A percentile compares a stretch with the other conserved stretches of the same genome.
phyloP scores from a whole-genome alignment of 2,797 vertebrate genomes.

The Gallinago solitaria region DNA sequence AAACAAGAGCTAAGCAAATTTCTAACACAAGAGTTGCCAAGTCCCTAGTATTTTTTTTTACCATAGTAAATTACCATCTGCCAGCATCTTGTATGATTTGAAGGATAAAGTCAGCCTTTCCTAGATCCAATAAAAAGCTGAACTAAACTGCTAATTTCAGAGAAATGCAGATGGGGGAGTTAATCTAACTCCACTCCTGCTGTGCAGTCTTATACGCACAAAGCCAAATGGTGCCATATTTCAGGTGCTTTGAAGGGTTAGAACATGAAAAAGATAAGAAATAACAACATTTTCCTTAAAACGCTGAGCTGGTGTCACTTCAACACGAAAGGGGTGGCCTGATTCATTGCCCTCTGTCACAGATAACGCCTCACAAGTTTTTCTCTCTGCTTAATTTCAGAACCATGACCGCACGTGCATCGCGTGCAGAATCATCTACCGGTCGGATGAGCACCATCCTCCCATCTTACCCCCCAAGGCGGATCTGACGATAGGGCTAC shows the following conservation, averaged over 20 bases:
- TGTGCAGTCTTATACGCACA: not conserved
- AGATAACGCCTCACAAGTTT: not conserved
- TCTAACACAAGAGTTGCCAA: not conserved
- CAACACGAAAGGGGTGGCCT: not conserved
- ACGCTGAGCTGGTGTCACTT: not conserved
- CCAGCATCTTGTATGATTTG: not conserved
- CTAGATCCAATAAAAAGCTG: not conserved
- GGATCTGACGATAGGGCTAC: constrained; percentile 88
- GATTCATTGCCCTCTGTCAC: not conserved
- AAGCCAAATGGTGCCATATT: not conserved
- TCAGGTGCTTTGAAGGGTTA: not conserved
- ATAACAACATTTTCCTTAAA: not conserved
- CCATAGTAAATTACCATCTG: not conserved
- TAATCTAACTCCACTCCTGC: not conserved
- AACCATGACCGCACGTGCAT: constrained; percentile 89
- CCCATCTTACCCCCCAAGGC: constrained; percentile 89
- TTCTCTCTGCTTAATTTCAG: constrained; percentile 72
- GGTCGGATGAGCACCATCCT: constrained; percentile 89
- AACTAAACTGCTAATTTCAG: not conserved
- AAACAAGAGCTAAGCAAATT: not conserved
- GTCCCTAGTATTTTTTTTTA: not conserved
- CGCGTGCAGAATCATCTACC: constrained; percentile 89
- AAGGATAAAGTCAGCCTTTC: not conserved
- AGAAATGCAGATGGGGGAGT: not conserved
- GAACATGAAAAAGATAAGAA: not conserved